These are phyloP conservation scores for Sebastes variabilis DNA, from an alignment of 2,797 vertebrate species.

Conservation along the genomic window DNA sequence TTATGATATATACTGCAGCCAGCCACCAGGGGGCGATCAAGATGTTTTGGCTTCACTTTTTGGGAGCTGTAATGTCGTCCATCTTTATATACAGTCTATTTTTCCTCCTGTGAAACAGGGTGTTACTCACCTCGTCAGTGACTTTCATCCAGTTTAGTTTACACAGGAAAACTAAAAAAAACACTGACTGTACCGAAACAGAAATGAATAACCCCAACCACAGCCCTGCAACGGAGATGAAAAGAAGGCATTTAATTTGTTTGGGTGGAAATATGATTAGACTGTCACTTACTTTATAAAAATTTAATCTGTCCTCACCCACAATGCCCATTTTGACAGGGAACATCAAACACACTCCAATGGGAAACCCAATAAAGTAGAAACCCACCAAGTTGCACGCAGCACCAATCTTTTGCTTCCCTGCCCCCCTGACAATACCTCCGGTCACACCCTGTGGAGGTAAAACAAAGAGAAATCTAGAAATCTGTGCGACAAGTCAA, in stretches of 20 bases:
- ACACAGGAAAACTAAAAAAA: conserved; percentile 82
- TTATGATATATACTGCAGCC: too few relatives aligned
- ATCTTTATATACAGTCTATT: too few relatives aligned
- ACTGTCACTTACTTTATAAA: background rate
- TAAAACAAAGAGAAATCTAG: background rate
- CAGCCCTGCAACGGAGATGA: conserved; percentile 75
- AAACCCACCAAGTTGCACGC: conserved; percentile 83
- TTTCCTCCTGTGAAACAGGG: background rate
- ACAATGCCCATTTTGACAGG: conserved; percentile 83
- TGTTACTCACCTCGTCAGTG: conserved; percentile 83
- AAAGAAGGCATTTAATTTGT: background rate
- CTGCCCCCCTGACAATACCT: conserved; percentile 87
- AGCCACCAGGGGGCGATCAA: too few relatives aligned
- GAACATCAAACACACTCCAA: conserved; percentile 90
- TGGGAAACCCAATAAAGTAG: conserved; percentile 87
- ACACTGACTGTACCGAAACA: conserved; percentile 75
- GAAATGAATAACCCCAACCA: conserved; percentile 87
- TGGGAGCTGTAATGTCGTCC: too few relatives aligned
- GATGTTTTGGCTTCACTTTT: too few relatives aligned
- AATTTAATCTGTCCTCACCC: conserved; percentile 73
- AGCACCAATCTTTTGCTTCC: conserved; percentile 88
- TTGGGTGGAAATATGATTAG: background rate
- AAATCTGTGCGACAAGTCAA: background rate
- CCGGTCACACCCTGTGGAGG: conserved; percentile 81
- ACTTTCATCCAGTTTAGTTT: conserved; percentile 87